Conservation (phyloP, 2,888 invertebrate genomes). For the Xylota sylvarum region DNA sequence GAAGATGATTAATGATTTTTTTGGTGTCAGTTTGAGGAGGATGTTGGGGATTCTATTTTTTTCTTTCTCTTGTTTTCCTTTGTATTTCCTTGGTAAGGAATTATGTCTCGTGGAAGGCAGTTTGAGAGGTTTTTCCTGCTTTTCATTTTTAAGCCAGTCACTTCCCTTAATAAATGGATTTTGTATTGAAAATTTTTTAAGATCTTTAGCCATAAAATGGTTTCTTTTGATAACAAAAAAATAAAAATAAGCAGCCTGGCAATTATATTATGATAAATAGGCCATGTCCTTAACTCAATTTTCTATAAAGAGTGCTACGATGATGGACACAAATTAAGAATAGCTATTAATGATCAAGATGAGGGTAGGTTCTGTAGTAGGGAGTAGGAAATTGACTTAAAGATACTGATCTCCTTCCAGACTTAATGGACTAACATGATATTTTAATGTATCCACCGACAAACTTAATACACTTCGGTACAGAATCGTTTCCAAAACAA, state of each 20-base stretch:
- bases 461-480: no score
- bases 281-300: conserved; percentile 14
- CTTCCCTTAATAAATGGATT: conserved; percentile 61
- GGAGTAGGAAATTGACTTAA: no score
- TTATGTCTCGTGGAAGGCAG: conserved; percentile 42
- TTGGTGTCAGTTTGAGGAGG: conserved; percentile 69
- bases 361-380: no score
- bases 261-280: conserved; percentile 47
- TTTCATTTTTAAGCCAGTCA: conserved; percentile 61
- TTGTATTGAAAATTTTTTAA: conserved; percentile 49
- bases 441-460: no score
- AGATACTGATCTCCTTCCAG: no score
- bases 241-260: not conserved
- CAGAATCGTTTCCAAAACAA: no score
- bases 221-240: not conserved
- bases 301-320: conserved; percentile 24
- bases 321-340: conserved; percentile 29
- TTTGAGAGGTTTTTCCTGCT: conserved; percentile 43
- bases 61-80: conserved; percentile 15
- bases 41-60: not conserved
- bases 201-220: conserved; percentile 5
- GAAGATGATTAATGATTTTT: conserved; percentile 74
- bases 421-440: no score
- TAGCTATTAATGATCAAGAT: not conserved
- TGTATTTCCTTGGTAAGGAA: conserved; percentile 29